Evolutionary conservation across 1,140 invertebrate genomes (phyloP).

Genomic region (Mizuhopecten yessoensis): DNA sequence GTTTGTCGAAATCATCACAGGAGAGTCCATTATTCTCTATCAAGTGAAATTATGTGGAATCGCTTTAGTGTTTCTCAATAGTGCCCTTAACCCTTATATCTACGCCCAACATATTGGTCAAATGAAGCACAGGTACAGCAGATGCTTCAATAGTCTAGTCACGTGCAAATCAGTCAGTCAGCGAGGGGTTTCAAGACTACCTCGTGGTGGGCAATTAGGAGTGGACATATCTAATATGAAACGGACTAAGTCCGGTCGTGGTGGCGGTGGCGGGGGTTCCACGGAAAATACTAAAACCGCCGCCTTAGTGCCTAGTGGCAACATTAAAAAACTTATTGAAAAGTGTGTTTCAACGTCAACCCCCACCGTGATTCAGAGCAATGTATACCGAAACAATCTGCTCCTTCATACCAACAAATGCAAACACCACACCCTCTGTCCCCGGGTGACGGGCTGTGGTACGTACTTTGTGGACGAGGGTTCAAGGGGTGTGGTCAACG

Average conservation of each 20-base stretch:
- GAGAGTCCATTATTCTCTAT: slow-evolving; percentile 75
- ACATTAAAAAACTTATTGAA: background rate
- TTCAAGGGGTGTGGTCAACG: background rate
- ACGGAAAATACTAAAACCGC: background rate
- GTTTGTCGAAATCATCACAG: slow-evolving; percentile 71
- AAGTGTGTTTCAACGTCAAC: background rate
- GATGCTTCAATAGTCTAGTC: slow-evolving; percentile 57
- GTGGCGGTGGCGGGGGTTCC: background rate
- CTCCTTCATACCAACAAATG: background rate
- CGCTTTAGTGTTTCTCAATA: slow-evolving; percentile 76
- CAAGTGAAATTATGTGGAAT: slow-evolving; percentile 78
- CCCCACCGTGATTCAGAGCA: background rate
- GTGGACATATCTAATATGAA: background rate
- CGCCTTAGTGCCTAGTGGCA: background rate
- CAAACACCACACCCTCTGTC: background rate
- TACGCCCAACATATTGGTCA: slow-evolving; percentile 73
- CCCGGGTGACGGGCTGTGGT: background rate
- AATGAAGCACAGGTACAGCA: slow-evolving; percentile 67
- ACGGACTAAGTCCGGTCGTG: background rate
- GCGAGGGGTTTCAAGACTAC: slow-evolving; percentile 10
- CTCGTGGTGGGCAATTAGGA: slow-evolving; percentile 13
- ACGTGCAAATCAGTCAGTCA: slow-evolving; percentile 43
- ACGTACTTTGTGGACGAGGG: background rate
- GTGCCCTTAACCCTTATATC: slow-evolving; percentile 76
- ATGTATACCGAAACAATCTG: background rate